These are phyloP conservation scores for Trichopria drosophilae DNA, from an alignment of 2,888 invertebrate genomes.

Conservation along the genomic window DNA sequence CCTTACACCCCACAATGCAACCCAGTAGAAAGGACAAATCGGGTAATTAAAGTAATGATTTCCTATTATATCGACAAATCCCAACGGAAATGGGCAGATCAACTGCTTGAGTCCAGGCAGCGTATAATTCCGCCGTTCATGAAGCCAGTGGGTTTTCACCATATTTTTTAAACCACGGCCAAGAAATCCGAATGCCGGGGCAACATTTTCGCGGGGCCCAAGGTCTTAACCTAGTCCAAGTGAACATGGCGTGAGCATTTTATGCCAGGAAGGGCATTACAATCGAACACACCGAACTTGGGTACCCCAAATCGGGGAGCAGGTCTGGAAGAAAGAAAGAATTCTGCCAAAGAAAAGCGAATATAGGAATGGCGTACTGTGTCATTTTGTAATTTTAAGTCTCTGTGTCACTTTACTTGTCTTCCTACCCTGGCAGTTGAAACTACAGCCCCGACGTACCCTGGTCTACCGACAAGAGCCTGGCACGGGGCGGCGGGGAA, in stretches of 20 bases:
- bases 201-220: not conserved
- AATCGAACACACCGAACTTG: conserved; percentile 2
- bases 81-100: conserved; percentile 39
- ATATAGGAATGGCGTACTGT: too few relatives aligned
- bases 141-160: conserved; percentile 35
- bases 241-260: conserved; percentile 7
- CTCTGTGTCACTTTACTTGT: too few relatives aligned
- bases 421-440: too few relatives aligned
- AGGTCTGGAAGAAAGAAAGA: not conserved
- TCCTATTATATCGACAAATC: conserved; percentile 38
- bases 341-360: too few relatives aligned
- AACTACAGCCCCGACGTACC: too few relatives aligned
- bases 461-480: too few relatives aligned
- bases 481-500: too few relatives aligned
- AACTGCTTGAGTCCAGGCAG: conserved; percentile 32
- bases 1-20: too few relatives aligned
- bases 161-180: conserved; percentile 33
- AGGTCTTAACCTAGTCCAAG: not conserved
- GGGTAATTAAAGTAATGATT: conserved; percentile 45
- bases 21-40: too few relatives aligned
- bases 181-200: too few relatives aligned
- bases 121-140: conserved; percentile 32
- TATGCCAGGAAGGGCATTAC: conserved; percentile 3
- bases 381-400: too few relatives aligned
- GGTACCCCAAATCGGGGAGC: not conserved